A percentile compares a stretch with the other conserved stretches of the same genome.
Evolutionary conservation across 1,140 invertebrate genomes (phyloP).

Genomic region (Aphelenchoides avenae): DNA sequence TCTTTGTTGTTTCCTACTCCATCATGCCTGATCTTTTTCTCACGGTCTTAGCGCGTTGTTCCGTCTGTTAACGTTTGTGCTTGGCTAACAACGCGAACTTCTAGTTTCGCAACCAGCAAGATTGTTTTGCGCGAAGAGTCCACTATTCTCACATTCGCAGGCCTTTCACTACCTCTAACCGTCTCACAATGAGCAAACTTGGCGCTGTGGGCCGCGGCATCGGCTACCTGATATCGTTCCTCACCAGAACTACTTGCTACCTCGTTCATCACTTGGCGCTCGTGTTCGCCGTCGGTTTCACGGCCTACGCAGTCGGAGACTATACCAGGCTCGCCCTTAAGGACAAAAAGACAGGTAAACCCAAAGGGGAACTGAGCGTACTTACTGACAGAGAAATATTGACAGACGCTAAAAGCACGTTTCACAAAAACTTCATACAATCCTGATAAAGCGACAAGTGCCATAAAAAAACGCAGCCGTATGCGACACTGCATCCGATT

Average conservation of each 20-base stretch:
- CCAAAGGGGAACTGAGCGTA: no score
- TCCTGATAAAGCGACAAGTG: not conserved
- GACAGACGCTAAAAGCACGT: not conserved
- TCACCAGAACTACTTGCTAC: conserved; percentile 20
- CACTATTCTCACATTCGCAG: no score
- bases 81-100: no score
- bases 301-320: conserved; percentile 32
- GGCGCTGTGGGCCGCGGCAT: conserved; percentile 22
- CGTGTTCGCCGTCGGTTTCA: conserved; percentile 23
- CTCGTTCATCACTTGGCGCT: conserved; percentile 19
- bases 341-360: conserved; percentile 27
- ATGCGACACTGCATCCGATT: not conserved
- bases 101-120: no score
- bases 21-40: no score
- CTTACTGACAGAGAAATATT: no score
- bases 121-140: no score
- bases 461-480: not conserved
- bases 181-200: conserved; percentile 35
- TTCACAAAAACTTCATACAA: not conserved
- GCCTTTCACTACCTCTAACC: no score
- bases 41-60: no score
- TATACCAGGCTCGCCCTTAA: conserved; percentile 30
- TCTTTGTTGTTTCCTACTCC: no score
- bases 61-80: no score
- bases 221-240: conserved; percentile 22